Base-by-base conservation (phyloP, 2,888 invertebrate genomes). In the Dichetophora obliterata region DNA sequence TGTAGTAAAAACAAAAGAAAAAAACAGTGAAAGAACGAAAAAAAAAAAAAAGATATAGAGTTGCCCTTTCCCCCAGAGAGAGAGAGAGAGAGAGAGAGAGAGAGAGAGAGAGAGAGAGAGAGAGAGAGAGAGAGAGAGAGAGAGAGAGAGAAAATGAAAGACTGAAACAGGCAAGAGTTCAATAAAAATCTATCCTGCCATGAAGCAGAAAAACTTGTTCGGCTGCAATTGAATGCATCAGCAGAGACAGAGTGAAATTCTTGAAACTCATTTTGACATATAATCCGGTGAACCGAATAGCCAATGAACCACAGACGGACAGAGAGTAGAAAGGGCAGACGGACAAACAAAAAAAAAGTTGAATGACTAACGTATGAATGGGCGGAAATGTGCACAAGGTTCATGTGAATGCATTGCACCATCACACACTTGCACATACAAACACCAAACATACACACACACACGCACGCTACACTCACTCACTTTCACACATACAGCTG, bases 201-300 rank as follows among this genome's bases (percentile, higher is more conserved):
- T 37, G 65, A 43, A 66, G 65, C 65, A 43, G 43, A 63, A 63
- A n/a, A 63, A 63, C 31, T 34, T 34, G n/a, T n/a, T 22, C 34
- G 59, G n/a, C 43, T 19, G 66, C 43, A 43, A 37, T 19, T 14
- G 66, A 66, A 19, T 66, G 66, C 19, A 66, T 14, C 34, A 37
- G 5, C 66, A 37, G 43, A 37, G 24, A 71, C n/a, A 3, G 27
- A 59, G 72, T 59, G 59, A 43, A 43, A 59, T 59, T 37, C 19
- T 71, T 34, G 22, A 5, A 24, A 59, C 43, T 34, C 43, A 61
- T 59, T 59, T 72, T 59, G 59, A 59, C 72, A 72, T 48, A 59
- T 24, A 72, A 72, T 72, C 59, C 43, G 59, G 48, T 72, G 57
- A 57, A 72, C 22, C 24, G 72, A 27, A 72, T 61, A 43, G 19